Percentiles rank a stretch among this genome's conserved stretches.
Conservation (phyloP, 2,888 invertebrate species). For the Chouioia cunea region DNA sequence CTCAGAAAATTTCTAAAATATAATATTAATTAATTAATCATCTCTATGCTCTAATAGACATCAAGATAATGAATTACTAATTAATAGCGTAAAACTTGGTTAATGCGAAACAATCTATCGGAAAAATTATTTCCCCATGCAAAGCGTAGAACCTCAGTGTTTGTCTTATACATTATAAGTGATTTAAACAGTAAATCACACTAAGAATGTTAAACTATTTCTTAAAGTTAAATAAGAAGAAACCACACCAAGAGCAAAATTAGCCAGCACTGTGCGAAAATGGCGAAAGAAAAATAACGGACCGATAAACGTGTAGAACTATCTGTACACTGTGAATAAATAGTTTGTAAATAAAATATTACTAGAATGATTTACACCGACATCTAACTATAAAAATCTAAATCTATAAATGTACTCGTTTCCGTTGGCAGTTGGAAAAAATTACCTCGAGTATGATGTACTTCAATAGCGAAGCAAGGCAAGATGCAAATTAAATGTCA, state of each 20-base stretch:
- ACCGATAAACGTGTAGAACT: constrained; percentile 42
- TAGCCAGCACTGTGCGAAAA: constrained; percentile 4
- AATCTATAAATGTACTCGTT: constrained; percentile 32
- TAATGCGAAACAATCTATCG: constrained; percentile 40
- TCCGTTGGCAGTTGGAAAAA: constrained; percentile 49
- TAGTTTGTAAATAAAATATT: constrained; percentile 14
- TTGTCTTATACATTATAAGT: no score
- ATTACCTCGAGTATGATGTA: constrained; percentile 63
- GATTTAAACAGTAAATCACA: no score
- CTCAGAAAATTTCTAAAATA: background rate
- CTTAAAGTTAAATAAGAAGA: no score
- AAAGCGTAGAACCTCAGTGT: constrained; percentile 52
- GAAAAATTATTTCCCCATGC: constrained; percentile 53
- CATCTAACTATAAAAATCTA: constrained; percentile 33
- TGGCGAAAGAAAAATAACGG: constrained; percentile 17
- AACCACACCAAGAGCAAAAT: no score
- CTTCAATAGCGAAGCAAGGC: constrained; percentile 61
- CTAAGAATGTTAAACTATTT: no score
- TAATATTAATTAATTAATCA: background rate
- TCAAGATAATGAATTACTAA: background rate
- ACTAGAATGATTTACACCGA: constrained; percentile 37
- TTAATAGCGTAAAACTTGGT: constrained; percentile 57
- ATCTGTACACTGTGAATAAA: constrained; percentile 41
- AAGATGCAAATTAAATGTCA: constrained; percentile 56
- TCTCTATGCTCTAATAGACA: background rate